Evolutionary conservation across 2,797 vertebrate species (phyloP).

Genomic region (Arnoldichthys spilopterus): DNA sequence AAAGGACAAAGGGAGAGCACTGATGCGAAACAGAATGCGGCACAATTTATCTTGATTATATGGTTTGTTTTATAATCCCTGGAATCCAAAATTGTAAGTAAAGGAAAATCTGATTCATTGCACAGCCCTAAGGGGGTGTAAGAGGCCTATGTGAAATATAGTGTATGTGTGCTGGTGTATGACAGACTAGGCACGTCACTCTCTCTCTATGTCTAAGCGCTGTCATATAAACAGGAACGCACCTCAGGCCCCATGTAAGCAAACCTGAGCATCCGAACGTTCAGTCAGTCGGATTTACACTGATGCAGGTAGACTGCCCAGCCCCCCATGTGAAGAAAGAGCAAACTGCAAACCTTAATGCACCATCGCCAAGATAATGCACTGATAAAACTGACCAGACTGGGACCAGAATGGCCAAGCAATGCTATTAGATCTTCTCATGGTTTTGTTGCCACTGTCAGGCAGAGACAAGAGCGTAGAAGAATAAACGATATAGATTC

Average conservation of each 20-base stretch:
- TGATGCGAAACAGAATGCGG: no score
- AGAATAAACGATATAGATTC: slow-evolving; percentile 42
- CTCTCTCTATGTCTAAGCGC: slow-evolving; percentile 2
- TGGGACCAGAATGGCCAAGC: slow-evolving; percentile 3
- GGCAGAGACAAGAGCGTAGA: slow-evolving; percentile 28
- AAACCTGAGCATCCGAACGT: slow-evolving; percentile 24
- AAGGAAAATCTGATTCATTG: no score
- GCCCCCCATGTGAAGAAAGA: neutral
- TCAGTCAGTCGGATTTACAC: slow-evolving; percentile 3
- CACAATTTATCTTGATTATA: no score
- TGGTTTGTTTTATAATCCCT: no score
- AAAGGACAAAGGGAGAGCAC: no score
- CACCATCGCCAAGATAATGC: slow-evolving; percentile 13
- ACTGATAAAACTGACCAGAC: slow-evolving; percentile 21
- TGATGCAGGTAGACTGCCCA: neutral
- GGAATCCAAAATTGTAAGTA: no score
- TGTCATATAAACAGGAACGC: slow-evolving; percentile 15
- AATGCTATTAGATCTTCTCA: slow-evolving; percentile 39
- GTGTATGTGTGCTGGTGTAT: neutral
- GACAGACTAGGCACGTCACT: neutral
- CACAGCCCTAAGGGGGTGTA: neutral
- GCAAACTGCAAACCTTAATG: neutral
- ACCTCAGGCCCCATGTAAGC: slow-evolving; percentile 19
- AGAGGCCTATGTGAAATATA: neutral
- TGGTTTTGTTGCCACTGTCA: slow-evolving; percentile 13